Evolutionary conservation across 2,797 vertebrate genomes (phyloP).

Genomic region (Odontamblyopus rebecca): DNA sequence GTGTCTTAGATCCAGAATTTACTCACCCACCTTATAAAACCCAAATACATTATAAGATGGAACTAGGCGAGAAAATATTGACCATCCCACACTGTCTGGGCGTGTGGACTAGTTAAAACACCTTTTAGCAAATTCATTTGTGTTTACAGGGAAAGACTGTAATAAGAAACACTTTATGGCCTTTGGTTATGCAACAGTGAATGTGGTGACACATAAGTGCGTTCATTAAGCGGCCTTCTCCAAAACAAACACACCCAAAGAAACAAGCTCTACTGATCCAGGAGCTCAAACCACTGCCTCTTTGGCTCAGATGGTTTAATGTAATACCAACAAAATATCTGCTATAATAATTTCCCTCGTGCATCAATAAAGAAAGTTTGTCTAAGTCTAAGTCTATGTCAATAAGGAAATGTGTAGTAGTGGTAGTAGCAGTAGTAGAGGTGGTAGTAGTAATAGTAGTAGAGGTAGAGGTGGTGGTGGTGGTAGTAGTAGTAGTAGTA

Average conservation of each 20-base stretch:
- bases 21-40: too few species aligned
- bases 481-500: too few species aligned
- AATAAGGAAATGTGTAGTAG: neutral
- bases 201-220: conserved; percentile 11
- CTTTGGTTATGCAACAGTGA: conserved; percentile 17
- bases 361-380: too few species aligned
- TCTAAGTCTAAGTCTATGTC: too few species aligned
- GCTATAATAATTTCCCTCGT: too few species aligned
- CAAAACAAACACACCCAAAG: neutral
- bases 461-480: too few species aligned
- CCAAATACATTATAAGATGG: neutral
- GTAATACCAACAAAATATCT: neutral
- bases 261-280: neutral
- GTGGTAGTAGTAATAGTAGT: too few species aligned
- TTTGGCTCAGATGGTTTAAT: neutral
- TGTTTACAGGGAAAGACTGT: neutral
- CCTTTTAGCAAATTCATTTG: neutral
- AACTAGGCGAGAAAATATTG: too few species aligned
- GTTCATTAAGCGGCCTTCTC: neutral
- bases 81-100: too few species aligned
- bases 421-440: too few species aligned
- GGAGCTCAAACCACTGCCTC: neutral
- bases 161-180: conserved; percentile 2
- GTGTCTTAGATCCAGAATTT: too few species aligned
- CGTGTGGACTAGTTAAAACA: neutral